Evolutionary conservation across 2,113 vertebrate genomes (phyloP).

Genomic region (Chamaea fasciata): DNA sequence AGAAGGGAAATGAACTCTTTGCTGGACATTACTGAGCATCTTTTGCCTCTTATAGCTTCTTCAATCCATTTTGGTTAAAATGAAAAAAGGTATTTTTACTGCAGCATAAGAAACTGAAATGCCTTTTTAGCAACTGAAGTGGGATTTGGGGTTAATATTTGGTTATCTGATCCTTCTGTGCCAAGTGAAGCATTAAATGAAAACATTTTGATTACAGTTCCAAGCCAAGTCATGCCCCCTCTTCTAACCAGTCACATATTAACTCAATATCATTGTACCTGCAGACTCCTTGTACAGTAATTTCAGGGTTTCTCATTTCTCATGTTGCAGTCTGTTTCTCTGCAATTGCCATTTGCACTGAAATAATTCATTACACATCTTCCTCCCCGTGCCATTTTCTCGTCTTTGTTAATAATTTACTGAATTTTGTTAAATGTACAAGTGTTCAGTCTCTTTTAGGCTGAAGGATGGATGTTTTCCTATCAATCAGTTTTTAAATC

Average conservation of each 20-base stretch:
- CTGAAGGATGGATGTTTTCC: background rate
- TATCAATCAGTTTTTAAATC: background rate
- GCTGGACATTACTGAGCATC: background rate
- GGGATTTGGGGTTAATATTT: background rate
- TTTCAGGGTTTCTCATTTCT: background rate
- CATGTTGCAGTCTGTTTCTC: background rate
- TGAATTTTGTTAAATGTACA: background rate
- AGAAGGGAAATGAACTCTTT: background rate
- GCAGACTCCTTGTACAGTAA: background rate
- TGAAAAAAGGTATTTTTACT: background rate
- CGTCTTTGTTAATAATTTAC: slow-evolving; percentile 9
- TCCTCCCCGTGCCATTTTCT: background rate
- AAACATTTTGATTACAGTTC: background rate
- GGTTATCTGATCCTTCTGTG: background rate
- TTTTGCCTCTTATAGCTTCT: background rate
- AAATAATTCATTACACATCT: background rate
- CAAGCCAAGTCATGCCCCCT: background rate
- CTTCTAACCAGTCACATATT: background rate
- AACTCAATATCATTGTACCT: background rate
- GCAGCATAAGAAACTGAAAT: background rate
- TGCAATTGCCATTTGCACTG: background rate
- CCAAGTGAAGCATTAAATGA: background rate
- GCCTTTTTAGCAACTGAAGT: background rate
- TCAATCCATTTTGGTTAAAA: background rate
- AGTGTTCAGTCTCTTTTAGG: background rate